Percentiles rank a stretch among this genome's conserved stretches.
Conservation (phyloP, 2,113 vertebrate genomes). For the Platichthys stellatus region DNA sequence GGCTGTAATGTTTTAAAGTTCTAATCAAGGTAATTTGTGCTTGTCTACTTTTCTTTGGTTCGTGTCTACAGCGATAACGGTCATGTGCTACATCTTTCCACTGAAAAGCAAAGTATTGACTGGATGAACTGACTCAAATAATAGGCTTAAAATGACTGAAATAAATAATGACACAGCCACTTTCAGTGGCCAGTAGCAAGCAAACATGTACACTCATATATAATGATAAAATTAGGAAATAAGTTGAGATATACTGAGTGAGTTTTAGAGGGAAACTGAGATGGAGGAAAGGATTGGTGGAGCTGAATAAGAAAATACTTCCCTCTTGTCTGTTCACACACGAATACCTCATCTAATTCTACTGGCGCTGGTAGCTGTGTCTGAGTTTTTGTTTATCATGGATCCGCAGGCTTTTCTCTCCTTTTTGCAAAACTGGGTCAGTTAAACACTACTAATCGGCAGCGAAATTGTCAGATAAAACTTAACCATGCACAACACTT, state of each 20-base stretch:
- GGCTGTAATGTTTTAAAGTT: neutral
- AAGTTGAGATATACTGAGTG: neutral
- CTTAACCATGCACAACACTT: neutral
- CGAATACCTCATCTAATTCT: neutral
- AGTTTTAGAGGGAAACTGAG: neutral
- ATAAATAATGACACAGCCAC: slow-evolving; percentile 1
- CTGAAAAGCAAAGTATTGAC: neutral
- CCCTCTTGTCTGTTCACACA: neutral
- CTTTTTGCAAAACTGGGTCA: neutral
- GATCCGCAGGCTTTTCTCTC: neutral
- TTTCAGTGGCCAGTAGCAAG: neutral
- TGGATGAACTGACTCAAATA: neutral
- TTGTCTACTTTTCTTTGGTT: slow-evolving; percentile 5
- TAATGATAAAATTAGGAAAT: slow-evolving; percentile 13
- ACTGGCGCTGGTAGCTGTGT: neutral
- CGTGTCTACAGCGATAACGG: neutral
- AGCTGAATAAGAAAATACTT: slow-evolving; percentile 3
- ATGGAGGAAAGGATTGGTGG: neutral
- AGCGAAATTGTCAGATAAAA: slow-evolving; percentile 1
- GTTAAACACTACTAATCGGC: neutral
- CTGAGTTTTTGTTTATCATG: neutral
- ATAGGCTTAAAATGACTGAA: neutral
- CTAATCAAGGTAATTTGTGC: neutral
- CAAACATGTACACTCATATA: neutral
- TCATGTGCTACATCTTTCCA: neutral